A percentile compares a stretch with the other conserved stretches of the same genome.
Evolutionary conservation across 2,797 vertebrate genomes (phyloP).

Genomic region (Urosaurus nigricauda): DNA sequence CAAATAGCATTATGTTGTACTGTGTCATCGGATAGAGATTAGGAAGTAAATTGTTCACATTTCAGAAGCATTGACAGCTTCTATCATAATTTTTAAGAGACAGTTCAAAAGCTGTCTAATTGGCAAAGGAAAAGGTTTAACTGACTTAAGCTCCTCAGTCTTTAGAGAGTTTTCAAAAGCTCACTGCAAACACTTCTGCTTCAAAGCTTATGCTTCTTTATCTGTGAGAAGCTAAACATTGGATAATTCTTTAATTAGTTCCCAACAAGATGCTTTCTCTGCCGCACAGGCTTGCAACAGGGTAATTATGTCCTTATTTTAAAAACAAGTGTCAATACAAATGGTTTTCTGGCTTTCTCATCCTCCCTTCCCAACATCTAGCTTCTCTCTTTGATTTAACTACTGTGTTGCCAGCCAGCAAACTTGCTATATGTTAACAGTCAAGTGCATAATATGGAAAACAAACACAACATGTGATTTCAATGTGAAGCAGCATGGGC

Average conservation of each 20-base stretch:
- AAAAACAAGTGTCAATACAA: constrained; percentile 62
- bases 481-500: not conserved
- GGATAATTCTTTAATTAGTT: constrained; percentile 70
- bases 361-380: constrained; percentile 44
- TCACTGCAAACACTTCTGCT: constrained; percentile 63
- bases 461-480: not conserved
- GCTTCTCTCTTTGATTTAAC: constrained; percentile 40
- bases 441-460: not conserved
- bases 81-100: constrained; percentile 44
- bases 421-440: not conserved
- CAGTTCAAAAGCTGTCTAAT: constrained; percentile 57
- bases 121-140: constrained; percentile 64
- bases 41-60: constrained; percentile 33
- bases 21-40: not conserved
- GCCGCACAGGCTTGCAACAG: constrained; percentile 45
- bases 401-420: constrained; percentile 18
- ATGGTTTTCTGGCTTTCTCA: constrained; percentile 56
- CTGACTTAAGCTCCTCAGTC: constrained; percentile 59
- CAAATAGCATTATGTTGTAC: constrained; percentile 13
- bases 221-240: constrained; percentile 60
- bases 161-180: constrained; percentile 68
- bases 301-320: constrained; percentile 59
- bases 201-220: constrained; percentile 64
- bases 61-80: constrained; percentile 33
- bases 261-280: constrained; percentile 54